Conservation (phyloP, 37 sponge, comb jelly and placozoan genomes). For the Tethya wilhelma region DNA sequence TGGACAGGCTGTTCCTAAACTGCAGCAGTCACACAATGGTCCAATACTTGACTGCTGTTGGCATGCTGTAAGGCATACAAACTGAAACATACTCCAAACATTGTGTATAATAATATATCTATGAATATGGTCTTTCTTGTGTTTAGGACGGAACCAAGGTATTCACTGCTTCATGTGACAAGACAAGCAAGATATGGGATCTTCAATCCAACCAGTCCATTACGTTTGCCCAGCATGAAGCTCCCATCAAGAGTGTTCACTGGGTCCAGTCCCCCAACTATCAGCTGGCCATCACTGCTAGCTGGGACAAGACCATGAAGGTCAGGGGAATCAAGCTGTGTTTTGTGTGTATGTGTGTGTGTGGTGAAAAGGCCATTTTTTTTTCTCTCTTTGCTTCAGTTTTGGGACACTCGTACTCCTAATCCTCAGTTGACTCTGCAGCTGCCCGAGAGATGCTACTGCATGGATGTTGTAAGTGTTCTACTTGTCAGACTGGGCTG, state of each 20-base stretch:
- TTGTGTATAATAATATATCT: background rate
- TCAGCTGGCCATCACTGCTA: conserved; percentile 85
- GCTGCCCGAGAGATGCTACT: conserved; percentile 91
- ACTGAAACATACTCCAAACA: background rate
- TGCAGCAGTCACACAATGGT: conserved; percentile 83
- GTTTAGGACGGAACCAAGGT: conserved; percentile 70
- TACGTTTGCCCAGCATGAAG: conserved; percentile 87
- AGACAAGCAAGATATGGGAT: conserved; percentile 97
- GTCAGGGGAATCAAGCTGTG: no score
- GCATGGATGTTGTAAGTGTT: conserved; percentile 89
- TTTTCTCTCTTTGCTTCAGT: conserved; percentile 40
- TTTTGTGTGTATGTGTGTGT: background rate
- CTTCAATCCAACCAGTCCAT: conserved; percentile 90
- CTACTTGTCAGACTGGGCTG: background rate
- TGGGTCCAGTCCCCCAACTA: conserved; percentile 92
- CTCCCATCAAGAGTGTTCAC: conserved; percentile 88
- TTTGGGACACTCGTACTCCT: conserved; percentile 90
- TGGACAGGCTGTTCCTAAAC: conserved; percentile 72
- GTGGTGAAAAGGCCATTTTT: background rate
- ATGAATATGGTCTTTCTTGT: background rate
- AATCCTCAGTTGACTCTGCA: conserved; percentile 75
- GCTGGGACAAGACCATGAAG: conserved; percentile 97
- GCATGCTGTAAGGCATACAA: conserved; percentile 65
- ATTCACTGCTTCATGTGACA: conserved; percentile 92
- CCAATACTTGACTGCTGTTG: conserved; percentile 94